These are phyloP conservation scores for Peromyscus eremicus DNA, from an alignment of 2,797 vertebrate genomes.

Conservation along the genomic window DNA sequence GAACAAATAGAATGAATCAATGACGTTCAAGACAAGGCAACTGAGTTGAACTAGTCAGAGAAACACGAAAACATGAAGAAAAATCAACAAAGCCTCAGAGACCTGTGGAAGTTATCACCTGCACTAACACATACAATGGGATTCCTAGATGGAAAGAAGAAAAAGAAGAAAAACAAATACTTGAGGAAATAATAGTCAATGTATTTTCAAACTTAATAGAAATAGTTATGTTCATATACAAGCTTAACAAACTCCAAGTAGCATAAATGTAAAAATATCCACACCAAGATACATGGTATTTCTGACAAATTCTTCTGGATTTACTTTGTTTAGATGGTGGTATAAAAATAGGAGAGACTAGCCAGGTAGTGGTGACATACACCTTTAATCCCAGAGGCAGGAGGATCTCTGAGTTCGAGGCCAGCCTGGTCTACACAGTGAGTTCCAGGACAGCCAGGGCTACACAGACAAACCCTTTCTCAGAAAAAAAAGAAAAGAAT, in stretches of 20 bases:
- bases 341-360: slow-evolving; percentile 22
- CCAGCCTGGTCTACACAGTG: neutral
- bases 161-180: slow-evolving; percentile 35
- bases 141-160: neutral
- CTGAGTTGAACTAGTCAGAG: slow-evolving; percentile 50
- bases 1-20: slow-evolving; percentile 18
- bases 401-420: neutral
- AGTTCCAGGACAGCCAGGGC: neutral
- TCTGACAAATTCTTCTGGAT: slow-evolving; percentile 4
- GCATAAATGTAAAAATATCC: neutral
- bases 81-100: slow-evolving; percentile 1
- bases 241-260: slow-evolving; percentile 48
- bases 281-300: neutral
- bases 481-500: neutral
- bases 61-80: neutral
- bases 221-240: neutral
- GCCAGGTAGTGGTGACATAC: neutral
- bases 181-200: slow-evolving; percentile 49
- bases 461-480: neutral
- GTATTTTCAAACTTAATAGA: slow-evolving; percentile 37
- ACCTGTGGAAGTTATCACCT: neutral
- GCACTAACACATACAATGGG: neutral
- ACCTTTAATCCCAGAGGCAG: neutral
- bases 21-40: neutral
- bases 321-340: slow-evolving; percentile 51